Base-by-base conservation (phyloP, 1,140 invertebrate species). In the Brachionus asplanchnoidis region DNA sequence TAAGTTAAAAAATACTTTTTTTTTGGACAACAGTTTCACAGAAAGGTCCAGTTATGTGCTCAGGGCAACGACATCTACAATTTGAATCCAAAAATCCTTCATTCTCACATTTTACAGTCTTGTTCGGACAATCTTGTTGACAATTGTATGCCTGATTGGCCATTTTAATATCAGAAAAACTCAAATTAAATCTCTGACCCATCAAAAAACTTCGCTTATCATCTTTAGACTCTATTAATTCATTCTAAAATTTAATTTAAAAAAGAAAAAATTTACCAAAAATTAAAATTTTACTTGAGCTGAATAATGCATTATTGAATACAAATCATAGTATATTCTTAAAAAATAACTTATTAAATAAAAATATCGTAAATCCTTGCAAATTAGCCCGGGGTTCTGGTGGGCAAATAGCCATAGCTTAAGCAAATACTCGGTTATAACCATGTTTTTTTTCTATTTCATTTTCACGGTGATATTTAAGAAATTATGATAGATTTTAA, bases 81-180 rank as follows among this genome's bases (percentile, higher is more conserved):
- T n/a, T 44, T 9, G 42, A n/a, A 23, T 84, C 60, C 14, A 84
- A 20, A 84, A 68, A 84, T 32, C 82, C 82, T 60, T 84, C 82
- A 40, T 84, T 84, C 17, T 50, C 3, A 23, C 82, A 84, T 14
- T 44, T 23, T 42, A 65, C 9, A 32, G 44, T 46, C 40, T 28
- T 46, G 12, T 68, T 46, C 8, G 14, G 1, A 26, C 82, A 84
- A 36, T 70, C 11, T 9, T 46, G 60, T 11, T 44, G 80, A 85
- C 87, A 88, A 9, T 85, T 85, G 68, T 88, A 88, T 84, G 86
- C 87, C 32, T 83, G 79, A 85, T 87, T 88, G 53, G 87, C 87
- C n/a, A 88, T 77, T 56, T 87, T 85, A 32, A 85, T 83, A 70
- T 88, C 87, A 46, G 85, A 82, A 85, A 87, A 87, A n/a, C 86